Conservation (phyloP, 2,113 vertebrate genomes). For the Nothobranchius furzeri region DNA sequence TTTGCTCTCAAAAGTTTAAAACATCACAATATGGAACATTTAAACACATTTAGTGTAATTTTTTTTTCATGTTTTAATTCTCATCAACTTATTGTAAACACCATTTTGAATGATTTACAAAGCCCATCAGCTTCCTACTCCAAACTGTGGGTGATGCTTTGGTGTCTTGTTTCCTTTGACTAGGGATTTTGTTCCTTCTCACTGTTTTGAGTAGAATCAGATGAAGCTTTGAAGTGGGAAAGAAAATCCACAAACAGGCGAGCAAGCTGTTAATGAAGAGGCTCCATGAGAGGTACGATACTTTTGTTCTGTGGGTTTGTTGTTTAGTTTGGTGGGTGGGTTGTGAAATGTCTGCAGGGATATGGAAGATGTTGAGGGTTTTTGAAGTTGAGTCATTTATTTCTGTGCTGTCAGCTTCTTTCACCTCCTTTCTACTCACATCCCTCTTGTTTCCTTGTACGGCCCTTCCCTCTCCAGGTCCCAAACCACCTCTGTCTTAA, state of each 20-base stretch:
- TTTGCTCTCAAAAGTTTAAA: too few relatives aligned
- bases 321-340: conserved; percentile 53
- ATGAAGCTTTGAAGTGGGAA: conserved; percentile 55
- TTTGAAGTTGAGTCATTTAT: conserved; percentile 77
- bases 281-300: conserved; percentile 28
- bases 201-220: conserved; percentile 44
- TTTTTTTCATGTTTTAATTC: conserved; percentile 1
- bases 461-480: conserved; percentile 18
- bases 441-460: conserved; percentile 6
- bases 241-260: conserved; percentile 51
- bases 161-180: conserved; percentile 30
- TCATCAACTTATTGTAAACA: conserved; percentile 33
- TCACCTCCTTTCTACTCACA: conserved; percentile 18
- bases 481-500: conserved; percentile 34
- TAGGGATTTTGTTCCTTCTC: conserved; percentile 40
- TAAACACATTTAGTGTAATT: not conserved
- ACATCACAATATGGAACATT: too few relatives aligned
- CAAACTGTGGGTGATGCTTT: conserved; percentile 27
- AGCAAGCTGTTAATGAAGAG: conserved; percentile 67
- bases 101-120: conserved; percentile 23
- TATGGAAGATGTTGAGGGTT: conserved; percentile 67
- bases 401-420: conserved; percentile 62
- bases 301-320: conserved; percentile 55
- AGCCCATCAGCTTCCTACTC: conserved; percentile 33
- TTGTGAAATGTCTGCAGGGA: conserved; percentile 61